Evolutionary conservation across 1,140 invertebrate genomes (phyloP).

Genomic region (Subanguina moxae): DNA sequence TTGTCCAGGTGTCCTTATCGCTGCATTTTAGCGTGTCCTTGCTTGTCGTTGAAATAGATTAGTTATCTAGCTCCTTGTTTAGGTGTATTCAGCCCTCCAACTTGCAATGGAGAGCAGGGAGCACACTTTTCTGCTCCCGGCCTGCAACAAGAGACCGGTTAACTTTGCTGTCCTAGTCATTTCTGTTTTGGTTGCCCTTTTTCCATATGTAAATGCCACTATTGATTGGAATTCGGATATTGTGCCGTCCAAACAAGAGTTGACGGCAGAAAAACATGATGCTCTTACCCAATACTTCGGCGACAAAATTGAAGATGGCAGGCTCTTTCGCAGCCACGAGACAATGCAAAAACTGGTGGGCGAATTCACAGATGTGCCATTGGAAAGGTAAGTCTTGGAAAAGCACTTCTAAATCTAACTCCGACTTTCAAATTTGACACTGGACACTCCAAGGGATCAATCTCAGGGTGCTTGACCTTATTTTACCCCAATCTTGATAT

Average conservation of each 20-base stretch:
- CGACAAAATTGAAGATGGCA: constrained; percentile 25
- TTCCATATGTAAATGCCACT: background rate
- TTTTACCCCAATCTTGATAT: background rate
- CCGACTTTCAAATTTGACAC: background rate
- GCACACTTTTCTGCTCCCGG: too few relatives aligned
- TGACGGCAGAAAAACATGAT: constrained; percentile 42
- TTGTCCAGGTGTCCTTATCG: too few relatives aligned
- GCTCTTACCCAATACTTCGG: constrained; percentile 52
- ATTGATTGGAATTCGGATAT: constrained; percentile 56
- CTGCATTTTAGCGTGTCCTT: too few relatives aligned
- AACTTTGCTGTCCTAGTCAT: background rate
- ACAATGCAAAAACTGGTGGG: constrained; percentile 50
- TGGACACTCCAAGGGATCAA: background rate
- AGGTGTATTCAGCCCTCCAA: too few relatives aligned
- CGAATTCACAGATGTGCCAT: constrained; percentile 50
- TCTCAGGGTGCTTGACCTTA: background rate
- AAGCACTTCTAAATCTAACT: background rate
- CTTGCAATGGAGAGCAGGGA: too few relatives aligned
- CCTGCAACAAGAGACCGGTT: too few relatives aligned
- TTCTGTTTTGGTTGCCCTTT: background rate
- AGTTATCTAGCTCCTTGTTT: too few relatives aligned
- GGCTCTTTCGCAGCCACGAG: constrained; percentile 50
- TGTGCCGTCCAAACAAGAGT: constrained; percentile 38
- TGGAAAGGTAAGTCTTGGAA: constrained; percentile 28
- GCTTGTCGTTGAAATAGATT: too few relatives aligned